A percentile compares a stretch with the other conserved stretches of the same genome.
Evolutionary conservation across 2,797 vertebrate genomes (phyloP).

Genomic region (Geotria australis): DNA sequence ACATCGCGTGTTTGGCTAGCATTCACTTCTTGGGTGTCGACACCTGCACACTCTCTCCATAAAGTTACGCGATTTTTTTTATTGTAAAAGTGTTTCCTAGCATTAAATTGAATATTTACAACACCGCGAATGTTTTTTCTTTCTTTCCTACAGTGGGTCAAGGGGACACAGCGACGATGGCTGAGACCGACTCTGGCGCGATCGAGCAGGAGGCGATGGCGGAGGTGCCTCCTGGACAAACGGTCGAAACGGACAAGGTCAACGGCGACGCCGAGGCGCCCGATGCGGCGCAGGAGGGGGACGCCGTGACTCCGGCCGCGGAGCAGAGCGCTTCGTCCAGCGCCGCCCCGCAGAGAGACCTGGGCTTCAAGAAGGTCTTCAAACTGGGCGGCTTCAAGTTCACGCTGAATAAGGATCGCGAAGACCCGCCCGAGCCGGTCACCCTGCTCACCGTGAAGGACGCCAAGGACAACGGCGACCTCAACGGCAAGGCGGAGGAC

Average conservation of each 20-base stretch:
- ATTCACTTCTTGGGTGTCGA: too few species aligned
- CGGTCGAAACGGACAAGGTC: not conserved
- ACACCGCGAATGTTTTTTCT: not conserved
- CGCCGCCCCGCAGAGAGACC: not conserved
- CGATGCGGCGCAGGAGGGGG: not conserved
- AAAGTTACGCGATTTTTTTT: too few species aligned
- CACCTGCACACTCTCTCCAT: too few species aligned
- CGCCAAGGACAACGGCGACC: not conserved
- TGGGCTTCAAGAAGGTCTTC: not conserved
- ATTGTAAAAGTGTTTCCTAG: too few species aligned
- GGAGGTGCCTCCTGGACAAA: not conserved
- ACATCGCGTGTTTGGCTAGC: too few species aligned
- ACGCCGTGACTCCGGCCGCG: not conserved
- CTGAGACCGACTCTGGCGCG: not conserved
- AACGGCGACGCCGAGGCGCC: not conserved
- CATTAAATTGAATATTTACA: too few species aligned
- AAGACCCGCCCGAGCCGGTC: not conserved
- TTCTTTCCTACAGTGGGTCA: not conserved
- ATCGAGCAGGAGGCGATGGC: not conserved
- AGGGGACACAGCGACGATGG: not conserved
- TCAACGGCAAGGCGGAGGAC: too few species aligned
- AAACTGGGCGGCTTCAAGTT: not conserved
- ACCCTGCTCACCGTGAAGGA: not conserved
- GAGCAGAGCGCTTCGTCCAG: not conserved
- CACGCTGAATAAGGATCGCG: not conserved